A percentile compares a stretch with the other conserved stretches of the same genome.
Evolutionary conservation across 1,140 invertebrate species (phyloP).

Genomic region (Penaeus indicus): DNA sequence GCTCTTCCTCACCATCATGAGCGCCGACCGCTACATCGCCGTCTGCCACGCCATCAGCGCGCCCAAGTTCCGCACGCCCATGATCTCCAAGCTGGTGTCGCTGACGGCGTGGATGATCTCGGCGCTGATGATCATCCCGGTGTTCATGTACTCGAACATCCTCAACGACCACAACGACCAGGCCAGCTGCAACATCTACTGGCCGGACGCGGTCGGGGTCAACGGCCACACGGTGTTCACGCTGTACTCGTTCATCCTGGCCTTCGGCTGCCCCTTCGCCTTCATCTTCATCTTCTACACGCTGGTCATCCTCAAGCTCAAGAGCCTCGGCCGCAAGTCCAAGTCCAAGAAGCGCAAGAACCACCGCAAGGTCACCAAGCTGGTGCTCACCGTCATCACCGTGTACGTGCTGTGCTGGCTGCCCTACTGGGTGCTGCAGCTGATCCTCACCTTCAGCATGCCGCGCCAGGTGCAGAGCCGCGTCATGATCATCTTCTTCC

Average conservation of each 20-base stretch:
- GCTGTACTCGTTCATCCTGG: conserved; percentile 90
- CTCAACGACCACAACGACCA: conserved; percentile 45
- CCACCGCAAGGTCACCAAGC: conserved; percentile 40
- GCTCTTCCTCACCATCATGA: conserved; percentile 52
- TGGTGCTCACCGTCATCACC: conserved; percentile 50
- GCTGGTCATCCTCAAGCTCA: conserved; percentile 89
- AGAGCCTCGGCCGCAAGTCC: conserved; percentile 83
- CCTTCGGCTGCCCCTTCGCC: conserved; percentile 76
- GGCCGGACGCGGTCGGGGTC: conserved; percentile 68
- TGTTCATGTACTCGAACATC: conserved; percentile 53
- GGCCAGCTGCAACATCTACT: conserved; percentile 52
- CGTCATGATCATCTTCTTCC: conserved; percentile 47
- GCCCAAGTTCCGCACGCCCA: conserved; percentile 53
- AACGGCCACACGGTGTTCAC: conserved; percentile 82
- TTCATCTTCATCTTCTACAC: conserved; percentile 94
- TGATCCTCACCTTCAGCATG: conserved; percentile 45
- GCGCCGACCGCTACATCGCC: conserved; percentile 50
- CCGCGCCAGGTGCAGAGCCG: conserved; percentile 42
- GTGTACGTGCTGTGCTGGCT: conserved; percentile 50
- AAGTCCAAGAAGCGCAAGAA: conserved; percentile 41
- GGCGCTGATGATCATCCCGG: conserved; percentile 41
- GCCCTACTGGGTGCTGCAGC: conserved; percentile 50
- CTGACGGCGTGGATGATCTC: conserved; percentile 47
- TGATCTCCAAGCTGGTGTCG: conserved; percentile 52
- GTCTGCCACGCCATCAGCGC: conserved; percentile 52